phyloP scores from a whole-genome alignment of 2,888 invertebrate species.

The Azorinus chamasolen region DNA sequence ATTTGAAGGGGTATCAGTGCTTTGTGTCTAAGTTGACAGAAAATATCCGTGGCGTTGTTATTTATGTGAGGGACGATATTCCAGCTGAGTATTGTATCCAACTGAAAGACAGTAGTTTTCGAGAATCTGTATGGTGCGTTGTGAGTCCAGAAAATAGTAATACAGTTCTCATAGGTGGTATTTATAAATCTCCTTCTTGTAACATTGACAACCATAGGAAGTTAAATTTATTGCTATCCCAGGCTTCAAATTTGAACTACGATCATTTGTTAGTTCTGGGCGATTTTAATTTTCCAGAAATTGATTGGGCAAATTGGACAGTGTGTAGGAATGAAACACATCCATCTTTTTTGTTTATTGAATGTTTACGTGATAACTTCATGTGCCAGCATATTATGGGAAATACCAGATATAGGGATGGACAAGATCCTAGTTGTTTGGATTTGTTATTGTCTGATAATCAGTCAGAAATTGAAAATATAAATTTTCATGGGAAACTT shows the following conservation, averaged over 20 bases:
- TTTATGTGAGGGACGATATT: constrained; percentile 17
- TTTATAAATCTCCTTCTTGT: constrained; percentile 16
- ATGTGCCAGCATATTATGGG: constrained; percentile 7
- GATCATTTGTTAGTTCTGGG: constrained; percentile 15
- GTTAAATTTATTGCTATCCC: too few relatives aligned
- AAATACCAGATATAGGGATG: constrained; percentile 15
- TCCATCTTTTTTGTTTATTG: constrained; percentile 9
- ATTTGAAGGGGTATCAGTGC: too few relatives aligned
- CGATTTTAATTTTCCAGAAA: constrained; percentile 29
- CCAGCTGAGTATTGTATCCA: constrained; percentile 8
- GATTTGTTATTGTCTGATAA: neutral
- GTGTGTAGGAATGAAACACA: constrained; percentile 11
- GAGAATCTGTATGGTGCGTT: constrained; percentile 20
- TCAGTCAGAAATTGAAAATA: neutral
- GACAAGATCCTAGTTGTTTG: constrained; percentile 6
- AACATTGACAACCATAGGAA: neutral
- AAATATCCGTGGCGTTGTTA: constrained; percentile 1
- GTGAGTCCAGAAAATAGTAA: neutral
- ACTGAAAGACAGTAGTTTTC: constrained; percentile 6
- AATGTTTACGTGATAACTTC: constrained; percentile 14
- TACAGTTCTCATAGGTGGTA: constrained; percentile 9
- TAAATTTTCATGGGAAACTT: neutral
- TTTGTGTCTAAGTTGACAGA: too few relatives aligned
- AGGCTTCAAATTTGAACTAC: too few relatives aligned
- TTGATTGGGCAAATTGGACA: constrained; percentile 16